phyloP scores from a whole-genome alignment of 2,888 invertebrate species.

The Cremastobaeus sp. region DNA sequence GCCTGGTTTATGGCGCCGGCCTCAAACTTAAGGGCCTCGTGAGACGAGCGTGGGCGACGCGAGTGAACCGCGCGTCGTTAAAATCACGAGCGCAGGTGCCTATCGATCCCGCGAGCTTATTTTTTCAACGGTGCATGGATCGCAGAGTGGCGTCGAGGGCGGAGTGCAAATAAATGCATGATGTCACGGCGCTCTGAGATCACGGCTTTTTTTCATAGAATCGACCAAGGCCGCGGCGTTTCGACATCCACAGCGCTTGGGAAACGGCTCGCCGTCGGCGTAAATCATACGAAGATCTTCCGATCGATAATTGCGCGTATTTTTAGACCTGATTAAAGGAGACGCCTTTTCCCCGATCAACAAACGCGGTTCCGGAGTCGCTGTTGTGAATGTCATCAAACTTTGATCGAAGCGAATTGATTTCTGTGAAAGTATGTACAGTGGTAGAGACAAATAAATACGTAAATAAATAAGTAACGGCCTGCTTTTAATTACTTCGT shows the following conservation, averaged over 20 bases:
- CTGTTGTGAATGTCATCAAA: too few relatives aligned
- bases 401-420: too few relatives aligned
- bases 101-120: slow-evolving; percentile 35
- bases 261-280: slow-evolving; percentile 16
- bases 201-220: slow-evolving; percentile 47
- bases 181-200: slow-evolving; percentile 48
- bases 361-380: too few relatives aligned
- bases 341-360: too few relatives aligned
- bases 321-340: too few relatives aligned
- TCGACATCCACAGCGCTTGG: slow-evolving; percentile 29
- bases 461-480: too few relatives aligned
- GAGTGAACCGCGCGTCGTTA: slow-evolving; percentile 13
- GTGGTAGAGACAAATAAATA: too few relatives aligned
- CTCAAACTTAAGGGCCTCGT: slow-evolving; percentile 36
- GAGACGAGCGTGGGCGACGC: slow-evolving; percentile 1
- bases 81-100: slow-evolving; percentile 26
- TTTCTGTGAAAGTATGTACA: too few relatives aligned
- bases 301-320: slow-evolving; percentile 36
- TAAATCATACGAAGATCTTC: slow-evolving; percentile 31
- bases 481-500: too few relatives aligned
- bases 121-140: slow-evolving; percentile 27
- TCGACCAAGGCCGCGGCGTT: slow-evolving; percentile 39
- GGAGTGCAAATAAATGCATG: slow-evolving; percentile 36
- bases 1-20: slow-evolving; percentile 18
- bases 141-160: slow-evolving; percentile 8